These are phyloP conservation scores for Chelidonichthys spinosus DNA, from an alignment of 2,797 vertebrate species.

Conservation along the genomic window DNA sequence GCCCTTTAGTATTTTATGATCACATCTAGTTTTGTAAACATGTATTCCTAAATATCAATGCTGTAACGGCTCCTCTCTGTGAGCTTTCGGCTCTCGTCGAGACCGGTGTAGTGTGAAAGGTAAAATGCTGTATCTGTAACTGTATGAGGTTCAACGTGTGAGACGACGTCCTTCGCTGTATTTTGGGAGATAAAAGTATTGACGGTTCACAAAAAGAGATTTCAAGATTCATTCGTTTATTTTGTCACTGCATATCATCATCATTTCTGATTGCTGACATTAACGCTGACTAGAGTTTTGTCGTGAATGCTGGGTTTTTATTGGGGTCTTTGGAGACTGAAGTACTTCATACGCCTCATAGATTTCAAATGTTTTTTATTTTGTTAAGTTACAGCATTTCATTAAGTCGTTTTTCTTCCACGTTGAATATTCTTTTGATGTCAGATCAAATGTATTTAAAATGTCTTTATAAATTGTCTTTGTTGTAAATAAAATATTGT, in stretches of 20 bases:
- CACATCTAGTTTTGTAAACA: slow-evolving; percentile 51
- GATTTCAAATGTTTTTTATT: slow-evolving; percentile 63
- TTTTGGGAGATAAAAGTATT: slow-evolving; percentile 34
- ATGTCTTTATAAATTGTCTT: slow-evolving; percentile 75
- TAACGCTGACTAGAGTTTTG: slow-evolving; percentile 28
- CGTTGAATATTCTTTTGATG: slow-evolving; percentile 69
- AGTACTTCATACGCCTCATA: slow-evolving; percentile 47
- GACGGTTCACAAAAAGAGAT: slow-evolving; percentile 40
- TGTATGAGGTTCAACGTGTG: slow-evolving; percentile 27
- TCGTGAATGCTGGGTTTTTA: slow-evolving; percentile 80
- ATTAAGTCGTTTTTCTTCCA: slow-evolving; percentile 48
- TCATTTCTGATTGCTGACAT: slow-evolving; percentile 46
- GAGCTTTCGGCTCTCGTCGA: slow-evolving; percentile 40
- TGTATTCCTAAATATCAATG: slow-evolving; percentile 41
- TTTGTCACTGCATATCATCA: slow-evolving; percentile 43
- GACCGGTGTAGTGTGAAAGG: slow-evolving; percentile 47
- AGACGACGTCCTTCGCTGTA: slow-evolving; percentile 37
- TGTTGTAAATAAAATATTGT: slow-evolving; percentile 86
- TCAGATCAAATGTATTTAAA: slow-evolving; percentile 78
- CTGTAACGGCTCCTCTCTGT: slow-evolving; percentile 46
- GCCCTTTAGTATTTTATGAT: slow-evolving; percentile 55
- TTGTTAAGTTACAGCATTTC: slow-evolving; percentile 69
- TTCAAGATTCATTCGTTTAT: slow-evolving; percentile 34
- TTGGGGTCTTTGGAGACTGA: slow-evolving; percentile 42
- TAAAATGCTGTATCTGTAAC: slow-evolving; percentile 40